Conservation (phyloP, 2,888 invertebrate species). For the Cenopis cana region DNA sequence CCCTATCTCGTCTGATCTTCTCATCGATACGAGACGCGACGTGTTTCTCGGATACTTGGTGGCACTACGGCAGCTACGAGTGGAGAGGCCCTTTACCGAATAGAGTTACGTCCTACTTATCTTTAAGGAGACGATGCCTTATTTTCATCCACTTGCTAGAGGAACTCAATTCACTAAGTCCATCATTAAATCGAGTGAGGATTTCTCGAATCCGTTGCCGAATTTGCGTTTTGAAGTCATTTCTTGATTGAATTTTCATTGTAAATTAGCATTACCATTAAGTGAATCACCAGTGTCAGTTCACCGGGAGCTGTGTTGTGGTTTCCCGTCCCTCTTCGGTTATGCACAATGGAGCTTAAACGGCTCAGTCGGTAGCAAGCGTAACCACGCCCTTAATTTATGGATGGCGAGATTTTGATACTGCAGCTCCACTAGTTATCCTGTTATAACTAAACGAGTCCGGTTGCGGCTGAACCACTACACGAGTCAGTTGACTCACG, state of each 20-base stretch:
- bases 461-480: constrained; percentile 36
- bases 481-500: constrained; percentile 17
- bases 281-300: constrained; percentile 53
- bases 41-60: constrained; percentile 71
- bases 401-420: constrained; percentile 77
- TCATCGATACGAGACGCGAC: constrained; percentile 65
- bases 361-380: constrained; percentile 62
- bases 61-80: constrained; percentile 71
- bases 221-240: not conserved
- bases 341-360: constrained; percentile 74
- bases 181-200: constrained; percentile 40
- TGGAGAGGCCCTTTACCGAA: constrained; percentile 82
- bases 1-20: constrained; percentile 68
- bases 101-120: constrained; percentile 84
- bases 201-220: constrained; percentile 31
- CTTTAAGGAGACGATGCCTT: constrained; percentile 81
- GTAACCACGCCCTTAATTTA: constrained; percentile 72
- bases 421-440: constrained; percentile 53
- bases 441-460: constrained; percentile 57
- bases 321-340: constrained; percentile 68
- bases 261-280: constrained; percentile 45
- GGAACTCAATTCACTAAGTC: constrained; percentile 66
- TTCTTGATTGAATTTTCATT: not conserved
- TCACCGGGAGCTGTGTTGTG: constrained; percentile 56
- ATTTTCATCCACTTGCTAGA: constrained; percentile 76